Base-by-base conservation (phyloP, 2,888 invertebrate genomes). In the Dione vanillae region DNA sequence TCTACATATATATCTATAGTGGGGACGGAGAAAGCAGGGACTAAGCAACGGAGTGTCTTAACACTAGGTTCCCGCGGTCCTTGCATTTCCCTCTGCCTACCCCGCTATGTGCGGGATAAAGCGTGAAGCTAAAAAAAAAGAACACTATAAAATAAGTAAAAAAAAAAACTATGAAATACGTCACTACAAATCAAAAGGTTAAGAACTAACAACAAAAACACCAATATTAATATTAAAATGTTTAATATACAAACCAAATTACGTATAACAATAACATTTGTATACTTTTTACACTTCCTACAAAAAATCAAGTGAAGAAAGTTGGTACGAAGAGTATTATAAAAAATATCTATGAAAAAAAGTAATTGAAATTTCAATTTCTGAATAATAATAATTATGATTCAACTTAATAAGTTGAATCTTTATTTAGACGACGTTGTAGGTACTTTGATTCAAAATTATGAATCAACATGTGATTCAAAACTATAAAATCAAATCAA, bases 191-290 rank as follows among this genome's bases (percentile, higher is more conserved):
- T 35, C 9, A 45, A n/a, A 45, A 35, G 64, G 35, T 49, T 9
- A 35, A 43, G 12, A 35, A 10, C 16, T 0, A 40, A 37, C 2
- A 40, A 58, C 7, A 52, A 58, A 49, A 59, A n/a, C 41, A n/a
- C 41, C 37, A 16, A 67, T 16, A 40, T 14, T 52, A 61, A 12
- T 61, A 52, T 45, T 51, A 67, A 40, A 51, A 61, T 51, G 37
- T 67, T 43, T 62, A 59, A 51, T 51, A 35, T 61, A 61, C 43
- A 61, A 61, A 67, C 61, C 67, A 51, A 61, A 43, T 67, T n/a
- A 61, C 51, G 35, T 67, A 67, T 51, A 51, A 67, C 41, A 41
- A 61, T 67, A 67, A 61, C 67, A 61, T 43, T 51, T 67, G 67
- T 67, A 67, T 67, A 67, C 9, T 40, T 58, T 20, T 67, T 47